Conservation (phyloP, 2,797 vertebrate species). For the Coregonus suidteri region DNA sequence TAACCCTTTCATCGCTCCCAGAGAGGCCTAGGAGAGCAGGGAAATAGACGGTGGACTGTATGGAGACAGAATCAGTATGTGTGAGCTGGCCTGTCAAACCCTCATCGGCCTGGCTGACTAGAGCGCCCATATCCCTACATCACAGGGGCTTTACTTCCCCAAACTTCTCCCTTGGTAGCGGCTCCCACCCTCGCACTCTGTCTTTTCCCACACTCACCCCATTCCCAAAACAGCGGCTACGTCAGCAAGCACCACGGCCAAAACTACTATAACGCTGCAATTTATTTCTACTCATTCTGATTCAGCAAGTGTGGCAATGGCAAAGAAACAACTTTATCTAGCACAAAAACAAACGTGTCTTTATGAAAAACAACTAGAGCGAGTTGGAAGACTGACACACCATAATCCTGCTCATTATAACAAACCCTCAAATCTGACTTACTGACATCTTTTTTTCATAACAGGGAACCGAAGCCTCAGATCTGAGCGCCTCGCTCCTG, state of each 20-base stretch:
- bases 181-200: slow-evolving; percentile 62
- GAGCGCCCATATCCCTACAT: slow-evolving; percentile 66
- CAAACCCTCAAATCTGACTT: slow-evolving; percentile 3
- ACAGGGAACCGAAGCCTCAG: not conserved
- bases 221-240: slow-evolving; percentile 62
- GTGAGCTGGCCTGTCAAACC: slow-evolving; percentile 43
- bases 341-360: too few relatives aligned
- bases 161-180: slow-evolving; percentile 61
- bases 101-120: slow-evolving; percentile 51
- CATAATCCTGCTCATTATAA: slow-evolving; percentile 13
- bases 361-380: slow-evolving; percentile 2
- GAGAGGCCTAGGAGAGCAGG: slow-evolving; percentile 21
- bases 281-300: slow-evolving; percentile 67
- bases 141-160: slow-evolving; percentile 63
- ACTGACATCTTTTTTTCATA: not conserved
- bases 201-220: slow-evolving; percentile 78
- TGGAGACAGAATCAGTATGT: slow-evolving; percentile 63
- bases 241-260: slow-evolving; percentile 71
- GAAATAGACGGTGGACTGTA: slow-evolving; percentile 15
- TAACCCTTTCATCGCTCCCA: slow-evolving; percentile 47
- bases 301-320: slow-evolving; percentile 28
- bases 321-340: not conserved
- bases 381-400: slow-evolving; percentile 9
- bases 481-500: slow-evolving; percentile 15
- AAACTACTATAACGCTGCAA: slow-evolving; percentile 72